Evolutionary conservation across 2,797 vertebrate species (phyloP), one percentile per base, ranked within the genome.

Genomic region (Sebastes miniatus): DNA sequence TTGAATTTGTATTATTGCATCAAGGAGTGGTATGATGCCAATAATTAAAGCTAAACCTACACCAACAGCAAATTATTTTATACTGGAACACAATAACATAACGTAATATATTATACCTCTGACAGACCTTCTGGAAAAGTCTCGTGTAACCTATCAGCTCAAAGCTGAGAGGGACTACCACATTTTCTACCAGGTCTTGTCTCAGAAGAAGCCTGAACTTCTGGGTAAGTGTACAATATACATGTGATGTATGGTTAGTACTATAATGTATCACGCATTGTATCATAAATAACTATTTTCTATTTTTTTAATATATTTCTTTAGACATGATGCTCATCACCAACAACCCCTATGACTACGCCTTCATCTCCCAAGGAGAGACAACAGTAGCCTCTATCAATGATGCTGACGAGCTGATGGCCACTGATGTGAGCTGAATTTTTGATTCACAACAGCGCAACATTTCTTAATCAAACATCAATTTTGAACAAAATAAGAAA

Each of bases 291-390:
- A 8, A 24, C 59, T 12, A 25, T 18, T 58, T 75, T 69, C 12
- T 16, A 3, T 67, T 31, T 39, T 59, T 12, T 20, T 6, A 50
- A 34, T 63, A 16, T 58, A 11, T 7, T 57, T 62, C 13, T 63
- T 67, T 29, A 98, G 97, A 98, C 32, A 97, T 97, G 96, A 68
- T 98, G 84, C 95, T 98, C 25, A 95, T 98, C 83, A 98, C 97
- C 65, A 98, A 95, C 94, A 98, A 98, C 86, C 97, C 97, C 43
- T 98, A 97, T 0, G 97, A 98, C 91, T 98, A 98, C 54, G 78
- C 94, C 29, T 97, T 95, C 88, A 96, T 97, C 94, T 97, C 97
- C 84, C 97, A 97, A 93, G 97, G 97, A 94, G 97, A 98, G 90
- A 97, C 96, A 2, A 97, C 96, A 0, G 97, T 98, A 69, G 90